These are phyloP conservation scores for Galerucella nymphaeae DNA, from an alignment of 2,888 invertebrate species.

Conservation along the genomic window DNA sequence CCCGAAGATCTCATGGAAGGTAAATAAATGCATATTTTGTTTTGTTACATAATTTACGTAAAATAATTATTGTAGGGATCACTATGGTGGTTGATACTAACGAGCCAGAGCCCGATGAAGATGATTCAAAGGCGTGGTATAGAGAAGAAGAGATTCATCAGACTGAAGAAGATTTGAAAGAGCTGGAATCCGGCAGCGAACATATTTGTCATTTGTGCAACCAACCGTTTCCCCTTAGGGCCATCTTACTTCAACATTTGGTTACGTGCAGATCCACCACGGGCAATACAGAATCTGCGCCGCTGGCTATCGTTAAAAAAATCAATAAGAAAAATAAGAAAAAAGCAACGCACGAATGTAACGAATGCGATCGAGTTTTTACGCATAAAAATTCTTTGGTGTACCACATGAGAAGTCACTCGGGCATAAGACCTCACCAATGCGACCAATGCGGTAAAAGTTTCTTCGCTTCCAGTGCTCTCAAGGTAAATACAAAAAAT, in stretches of 20 bases:
- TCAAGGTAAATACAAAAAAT: constrained; percentile 67
- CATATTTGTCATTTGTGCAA: constrained; percentile 63
- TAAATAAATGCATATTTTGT: constrained; percentile 7
- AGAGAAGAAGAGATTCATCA: constrained; percentile 65
- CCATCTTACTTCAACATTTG: constrained; percentile 62
- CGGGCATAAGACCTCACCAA: constrained; percentile 79
- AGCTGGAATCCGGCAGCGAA: constrained; percentile 62
- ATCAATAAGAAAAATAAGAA: constrained; percentile 61
- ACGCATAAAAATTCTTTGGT: constrained; percentile 85
- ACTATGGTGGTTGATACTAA: constrained; percentile 77
- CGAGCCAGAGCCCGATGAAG: constrained; percentile 57
- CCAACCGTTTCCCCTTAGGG: constrained; percentile 62
- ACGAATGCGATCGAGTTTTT: constrained; percentile 79
- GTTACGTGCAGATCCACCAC: constrained; percentile 59
- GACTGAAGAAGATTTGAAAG: constrained; percentile 65
- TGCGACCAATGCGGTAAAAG: constrained; percentile 85
- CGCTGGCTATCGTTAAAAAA: constrained; percentile 55
- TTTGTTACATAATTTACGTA: no score
- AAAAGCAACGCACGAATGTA: constrained; percentile 65
- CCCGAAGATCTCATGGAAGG: constrained; percentile 87
- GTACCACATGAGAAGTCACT: constrained; percentile 83
- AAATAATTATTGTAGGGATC: constrained; percentile 66
- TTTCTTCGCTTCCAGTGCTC: constrained; percentile 84
- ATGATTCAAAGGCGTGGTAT: constrained; percentile 62
- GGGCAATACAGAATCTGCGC: constrained; percentile 54